Base-by-base conservation (phyloP, 2,888 invertebrate genomes). In the Spialia ferax region DNA sequence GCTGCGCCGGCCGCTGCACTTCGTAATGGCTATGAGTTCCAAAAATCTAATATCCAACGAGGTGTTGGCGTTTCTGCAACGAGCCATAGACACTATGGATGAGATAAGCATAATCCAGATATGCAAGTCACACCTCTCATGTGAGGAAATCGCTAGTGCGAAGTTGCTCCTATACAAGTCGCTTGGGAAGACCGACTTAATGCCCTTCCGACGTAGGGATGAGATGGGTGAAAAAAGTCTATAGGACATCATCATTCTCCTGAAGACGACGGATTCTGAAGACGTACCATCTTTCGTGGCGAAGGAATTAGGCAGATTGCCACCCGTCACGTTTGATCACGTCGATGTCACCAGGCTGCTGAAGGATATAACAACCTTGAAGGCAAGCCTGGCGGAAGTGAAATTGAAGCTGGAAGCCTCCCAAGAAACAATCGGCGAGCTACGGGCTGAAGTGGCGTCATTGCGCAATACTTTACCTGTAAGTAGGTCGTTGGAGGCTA, bases 391-490 rank as follows among this genome's bases (percentile, higher is more conserved):
- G 32, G 55, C 32, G 32, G 32, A 56, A 4, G 20, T 56, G 32
- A 4, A 55, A n/a, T 67, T 50, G 52, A 35, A 35, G 35, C 13
- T 52, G 13, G 55, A 55, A 4, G 29, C 55, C 15, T 55, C 55
- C 4, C 32, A 35, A 23, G n/a, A 23, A 3, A 52, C 23, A 4
- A 26, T 18, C 26, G 13, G 32, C 5, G 32, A 59, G 13, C 23
- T 59, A 42, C 57, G 42, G n/a, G 42, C 38, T 23, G 57, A 59
- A 38, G 38, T 59, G n/a, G 57, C 22, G 13, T 10, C 23, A 20
- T 57, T 57, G 8, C 57, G 38, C 22, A 38, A 57, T 29, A 22
- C 57, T 35, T 3, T 38, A 22, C 18, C 55, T n/a, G n/a, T 29
- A 15, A 29, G 29, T 57, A 22, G 22, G 57, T 57, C 38, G 11